Percentiles rank a stretch among this genome's conserved stretches.
phyloP scores from a whole-genome alignment of 2,797 vertebrate genomes.

The Girardinus metallicus region DNA sequence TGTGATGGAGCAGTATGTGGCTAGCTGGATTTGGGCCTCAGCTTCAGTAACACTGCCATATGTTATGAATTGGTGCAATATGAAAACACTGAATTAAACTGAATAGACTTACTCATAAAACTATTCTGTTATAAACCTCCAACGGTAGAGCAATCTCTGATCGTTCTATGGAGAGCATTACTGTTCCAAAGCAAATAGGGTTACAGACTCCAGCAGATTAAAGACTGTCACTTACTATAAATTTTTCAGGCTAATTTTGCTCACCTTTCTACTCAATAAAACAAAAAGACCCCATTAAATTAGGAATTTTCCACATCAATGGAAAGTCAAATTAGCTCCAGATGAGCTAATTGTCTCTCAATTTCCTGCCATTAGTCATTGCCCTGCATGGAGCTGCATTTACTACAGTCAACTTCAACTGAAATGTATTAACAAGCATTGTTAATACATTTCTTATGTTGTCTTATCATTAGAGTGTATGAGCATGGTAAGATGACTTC shows the following conservation, averaged over 20 bases:
- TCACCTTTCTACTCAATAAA: background rate
- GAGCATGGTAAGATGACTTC: background rate
- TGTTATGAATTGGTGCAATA: no score
- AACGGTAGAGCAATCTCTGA: background rate
- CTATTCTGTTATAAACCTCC: background rate
- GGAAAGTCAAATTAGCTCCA: background rate
- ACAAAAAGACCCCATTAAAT: background rate
- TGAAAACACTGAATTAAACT: no score
- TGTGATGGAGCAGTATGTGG: background rate
- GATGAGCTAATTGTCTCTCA: background rate
- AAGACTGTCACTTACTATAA: background rate
- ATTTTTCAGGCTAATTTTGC: background rate
- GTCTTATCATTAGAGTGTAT: background rate
- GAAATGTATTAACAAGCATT: background rate
- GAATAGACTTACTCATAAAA: background rate
- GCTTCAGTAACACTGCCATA: background rate
- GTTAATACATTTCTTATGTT: no score
- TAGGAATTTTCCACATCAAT: background rate
- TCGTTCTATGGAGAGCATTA: background rate
- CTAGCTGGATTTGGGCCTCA: background rate
- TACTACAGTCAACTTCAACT: background rate
- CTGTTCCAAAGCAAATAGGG: background rate
- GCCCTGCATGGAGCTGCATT: background rate
- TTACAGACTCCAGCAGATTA: background rate
- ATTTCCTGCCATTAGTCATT: background rate